Evolutionary conservation across 2,113 vertebrate species (phyloP).

Genomic region (Leucosticte australis): DNA sequence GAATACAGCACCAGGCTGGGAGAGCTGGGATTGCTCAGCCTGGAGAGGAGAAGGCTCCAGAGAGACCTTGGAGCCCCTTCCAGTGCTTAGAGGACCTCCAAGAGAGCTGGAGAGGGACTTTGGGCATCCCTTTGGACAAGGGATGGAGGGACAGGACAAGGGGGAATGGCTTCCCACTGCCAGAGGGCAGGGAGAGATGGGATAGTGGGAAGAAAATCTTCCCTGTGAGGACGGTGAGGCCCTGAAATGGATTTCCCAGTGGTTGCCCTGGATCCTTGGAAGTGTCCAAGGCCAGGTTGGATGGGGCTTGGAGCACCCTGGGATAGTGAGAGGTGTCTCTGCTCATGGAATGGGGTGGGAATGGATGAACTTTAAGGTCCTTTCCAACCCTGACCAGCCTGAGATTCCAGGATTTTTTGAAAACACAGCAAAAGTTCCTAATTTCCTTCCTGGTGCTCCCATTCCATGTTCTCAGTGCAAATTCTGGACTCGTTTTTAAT

Average conservation of each 20-base stretch:
- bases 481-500: not conserved
- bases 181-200: not conserved
- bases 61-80: accelerated
- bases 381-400: not conserved
- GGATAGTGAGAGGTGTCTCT: not conserved
- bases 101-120: not conserved
- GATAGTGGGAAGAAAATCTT: not conserved
- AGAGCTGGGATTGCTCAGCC: not conserved
- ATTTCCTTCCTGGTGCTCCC: not conserved
- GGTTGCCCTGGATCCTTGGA: not conserved
- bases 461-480: not conserved
- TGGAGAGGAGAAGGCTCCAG: not conserved
- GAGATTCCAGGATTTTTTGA: not conserved
- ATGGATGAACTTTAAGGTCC: accelerated
- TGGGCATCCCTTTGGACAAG: not conserved
- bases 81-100: not conserved
- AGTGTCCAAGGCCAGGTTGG: not conserved
- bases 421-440: not conserved
- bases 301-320: accelerated
- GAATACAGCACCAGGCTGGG: not conserved
- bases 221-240: accelerated
- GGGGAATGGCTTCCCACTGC: not conserved
- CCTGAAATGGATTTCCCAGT: not conserved
- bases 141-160: not conserved
- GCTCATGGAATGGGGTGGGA: not conserved